Evolutionary conservation across 30 jellyfish, hydroid and myxozoan genomes (phyloP), one percentile per base, ranked within the genome.

Genomic region (Calvadosia cruxmelitensis): DNA sequence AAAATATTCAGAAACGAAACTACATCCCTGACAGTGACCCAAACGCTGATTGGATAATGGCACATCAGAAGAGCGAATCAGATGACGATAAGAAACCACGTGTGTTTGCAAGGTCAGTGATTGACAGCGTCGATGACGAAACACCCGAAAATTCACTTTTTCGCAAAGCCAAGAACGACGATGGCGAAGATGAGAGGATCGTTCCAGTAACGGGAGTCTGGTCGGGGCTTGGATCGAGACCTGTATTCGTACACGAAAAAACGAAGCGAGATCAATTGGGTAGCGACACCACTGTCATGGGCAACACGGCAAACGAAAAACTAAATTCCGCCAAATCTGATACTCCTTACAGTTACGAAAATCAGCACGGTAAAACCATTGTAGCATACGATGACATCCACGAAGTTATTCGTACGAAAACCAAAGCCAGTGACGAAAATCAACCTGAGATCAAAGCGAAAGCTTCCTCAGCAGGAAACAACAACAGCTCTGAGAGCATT

Each of bases 171-270:
- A 65, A 79, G 27, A 31, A 63, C 10, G 75, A 31, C 0, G 53
- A 51, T 36, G 61, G 33, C 0, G 65, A 42, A 49, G 51, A 28
- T 32, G 64, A 64, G 29, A 29, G 26, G 16, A 16, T 70, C 12
- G 79, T 34, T 25, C 71, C 72, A 34, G 82, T 80, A 27, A 31
- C 87, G 30, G 96, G 96, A 50, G 64, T 69, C 34, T 89, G 98
- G 98, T 74, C 94, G 2, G 98, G 95, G 15, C 57, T 89, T 7
- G 98, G 98, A 34, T 77, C 98, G 13, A 31, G 72, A 15, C 98
- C 98, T 48, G 84, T 81, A 32, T 89, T 89, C 53, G 92, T 89
- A n/a, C 73, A 79, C 27, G 82, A 73, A n/a, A 65, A 65, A 27
- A 24, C 74, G 23, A 65, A 36, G 29, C 49, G 73, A 29, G 3